These are phyloP conservation scores for Drosophila lowei DNA, from an alignment of 1,140 invertebrate species.

Conservation along the genomic window DNA sequence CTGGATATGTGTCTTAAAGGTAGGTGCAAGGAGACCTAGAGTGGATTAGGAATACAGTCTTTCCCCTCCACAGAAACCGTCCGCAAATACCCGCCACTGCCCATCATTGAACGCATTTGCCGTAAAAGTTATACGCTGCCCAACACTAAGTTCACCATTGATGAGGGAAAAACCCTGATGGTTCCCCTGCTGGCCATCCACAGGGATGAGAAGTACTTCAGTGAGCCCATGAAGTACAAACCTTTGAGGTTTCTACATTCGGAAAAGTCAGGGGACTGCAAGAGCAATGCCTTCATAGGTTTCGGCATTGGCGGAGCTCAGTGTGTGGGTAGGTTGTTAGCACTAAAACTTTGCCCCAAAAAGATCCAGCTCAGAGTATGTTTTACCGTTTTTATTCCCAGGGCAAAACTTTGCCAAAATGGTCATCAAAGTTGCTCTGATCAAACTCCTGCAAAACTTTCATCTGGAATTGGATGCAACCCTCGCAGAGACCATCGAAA, in stretches of 20 bases:
- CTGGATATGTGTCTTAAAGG: slow-evolving; percentile 75
- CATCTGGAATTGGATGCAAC: slow-evolving; percentile 51
- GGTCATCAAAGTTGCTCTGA: slow-evolving; percentile 69
- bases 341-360: not conserved
- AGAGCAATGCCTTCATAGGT: slow-evolving; percentile 46
- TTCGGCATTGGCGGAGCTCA: slow-evolving; percentile 64
- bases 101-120: slow-evolving; percentile 67
- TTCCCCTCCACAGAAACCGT: slow-evolving; percentile 79
- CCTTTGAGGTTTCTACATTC: slow-evolving; percentile 84
- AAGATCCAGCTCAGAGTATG: not conserved
- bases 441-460: slow-evolving; percentile 64
- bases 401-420: slow-evolving; percentile 75
- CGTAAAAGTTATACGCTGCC: slow-evolving; percentile 67
- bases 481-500: slow-evolving; percentile 23
- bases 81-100: slow-evolving; percentile 83
- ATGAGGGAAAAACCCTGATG: slow-evolving; percentile 75
- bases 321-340: slow-evolving; percentile 63
- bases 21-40: not conserved
- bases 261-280: slow-evolving; percentile 10
- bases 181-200: slow-evolving; percentile 84
- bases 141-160: slow-evolving; percentile 63
- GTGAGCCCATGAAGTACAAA: slow-evolving; percentile 84
- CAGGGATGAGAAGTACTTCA: slow-evolving; percentile 85
- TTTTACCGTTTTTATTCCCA: slow-evolving; percentile 5
- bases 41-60: not conserved